Evolutionary conservation across 1,140 invertebrate species (phyloP).

Genomic region (Chelonus insularis): DNA sequence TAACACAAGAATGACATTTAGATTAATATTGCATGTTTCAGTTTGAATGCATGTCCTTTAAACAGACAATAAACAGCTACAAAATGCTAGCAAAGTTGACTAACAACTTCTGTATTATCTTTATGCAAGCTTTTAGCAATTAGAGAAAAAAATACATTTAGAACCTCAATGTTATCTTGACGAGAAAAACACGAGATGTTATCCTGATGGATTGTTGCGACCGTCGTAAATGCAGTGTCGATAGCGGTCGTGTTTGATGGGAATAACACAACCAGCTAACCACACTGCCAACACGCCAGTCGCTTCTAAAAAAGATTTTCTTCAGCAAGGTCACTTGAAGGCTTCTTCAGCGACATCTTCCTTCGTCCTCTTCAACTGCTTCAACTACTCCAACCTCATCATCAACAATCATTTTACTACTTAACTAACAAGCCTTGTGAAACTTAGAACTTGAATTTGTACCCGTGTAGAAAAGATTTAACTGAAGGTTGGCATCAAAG

Average conservation of each 20-base stretch:
- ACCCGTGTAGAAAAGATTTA: neutral
- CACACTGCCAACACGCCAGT: constrained; percentile 90
- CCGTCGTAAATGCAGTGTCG: constrained; percentile 83
- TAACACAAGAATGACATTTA: too few relatives aligned
- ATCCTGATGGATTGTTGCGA: constrained; percentile 38
- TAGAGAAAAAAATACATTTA: too few relatives aligned
- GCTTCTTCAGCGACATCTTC: constrained; percentile 15
- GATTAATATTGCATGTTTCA: too few relatives aligned
- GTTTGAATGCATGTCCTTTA: too few relatives aligned
- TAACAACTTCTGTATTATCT: too few relatives aligned
- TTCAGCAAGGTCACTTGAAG: constrained; percentile 1
- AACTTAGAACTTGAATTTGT: neutral
- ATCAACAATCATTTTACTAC: neutral
- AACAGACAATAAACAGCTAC: too few relatives aligned
- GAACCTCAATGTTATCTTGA: too few relatives aligned
- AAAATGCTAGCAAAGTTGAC: too few relatives aligned
- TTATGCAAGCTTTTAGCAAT: too few relatives aligned
- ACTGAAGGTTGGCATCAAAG: constrained; percentile 12
- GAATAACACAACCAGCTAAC: constrained; percentile 95
- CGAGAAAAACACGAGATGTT: constrained; percentile 7
- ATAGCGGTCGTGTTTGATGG: constrained; percentile 85
- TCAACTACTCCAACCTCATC: neutral
- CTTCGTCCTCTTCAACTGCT: constrained; percentile 23
- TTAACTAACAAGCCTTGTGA: neutral
- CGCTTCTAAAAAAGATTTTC: constrained; percentile 38